Evolutionary conservation across 2,888 invertebrate genomes (phyloP), one percentile per base, ranked within the genome.

Genomic region (Schizaphis graminum): DNA sequence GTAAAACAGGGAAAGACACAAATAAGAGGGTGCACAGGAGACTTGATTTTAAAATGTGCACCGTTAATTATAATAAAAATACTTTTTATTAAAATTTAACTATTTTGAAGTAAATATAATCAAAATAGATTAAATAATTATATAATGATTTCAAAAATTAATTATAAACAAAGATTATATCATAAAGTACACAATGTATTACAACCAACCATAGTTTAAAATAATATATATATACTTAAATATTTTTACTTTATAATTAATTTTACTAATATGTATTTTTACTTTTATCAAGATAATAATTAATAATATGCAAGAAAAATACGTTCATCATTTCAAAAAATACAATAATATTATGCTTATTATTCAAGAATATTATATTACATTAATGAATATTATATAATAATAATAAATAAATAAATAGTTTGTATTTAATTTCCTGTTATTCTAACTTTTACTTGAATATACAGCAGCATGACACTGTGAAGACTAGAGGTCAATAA

Each of bases 361-460:
- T n/a, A 67, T 16, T 67, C n/a, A 67, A 24, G 26, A 84, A 41
- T 41, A 85, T 41, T 41, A 44, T 41, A 44, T 28, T 84, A 85
- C 10, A 85, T 85, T 85, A 85, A 41, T 67, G n/a, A 16, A 26
- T 41, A 41, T 49, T 49, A 28, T 49, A n/a, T 13, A 47, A 10
- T 44, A 47, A 10, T 44, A 41, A 26, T 26, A 89, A 13, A 56
- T 57, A 87, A 87, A 89, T 61, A 61, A n/a, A 61, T 28, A 84
- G 35, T 77, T 91, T 35, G 24, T 85, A 56, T 91, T 91, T 24
- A 5, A 49, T 91, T 77, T 67, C 35, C 35, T 61, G 89, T 90
- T 67, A 44, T 90, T 90, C 41, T 41, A 89, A 57, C 56, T 2
- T 44, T 44, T 44, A 85, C 57, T 57, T 89, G 28, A 57, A 89